Evolutionary conservation across 2,113 vertebrate genomes (phyloP).

Genomic region (Camarhynchus parvulus): DNA sequence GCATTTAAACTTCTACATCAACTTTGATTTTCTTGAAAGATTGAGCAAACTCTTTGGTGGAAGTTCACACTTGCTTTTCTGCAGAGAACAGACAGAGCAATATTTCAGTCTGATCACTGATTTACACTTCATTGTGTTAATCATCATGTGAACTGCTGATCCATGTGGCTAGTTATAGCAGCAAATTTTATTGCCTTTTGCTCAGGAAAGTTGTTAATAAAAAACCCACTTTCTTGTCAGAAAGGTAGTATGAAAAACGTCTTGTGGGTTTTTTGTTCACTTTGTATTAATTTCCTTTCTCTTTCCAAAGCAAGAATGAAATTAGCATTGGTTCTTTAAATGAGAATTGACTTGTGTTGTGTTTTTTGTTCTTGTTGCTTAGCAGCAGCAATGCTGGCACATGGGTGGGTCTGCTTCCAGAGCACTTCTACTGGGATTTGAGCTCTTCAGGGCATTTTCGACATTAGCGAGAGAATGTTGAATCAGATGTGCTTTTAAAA

Average conservation of each 20-base stretch:
- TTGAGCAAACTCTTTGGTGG: background rate
- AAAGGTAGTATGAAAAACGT: background rate
- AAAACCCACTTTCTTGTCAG: background rate
- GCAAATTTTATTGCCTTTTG: background rate
- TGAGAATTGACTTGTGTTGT: background rate
- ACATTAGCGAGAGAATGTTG: background rate
- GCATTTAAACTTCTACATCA: background rate
- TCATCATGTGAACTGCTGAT: background rate
- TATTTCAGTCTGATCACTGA: background rate
- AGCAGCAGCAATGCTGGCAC: background rate
- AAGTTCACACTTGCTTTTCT: background rate
- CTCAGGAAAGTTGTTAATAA: background rate
- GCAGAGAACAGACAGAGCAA: background rate
- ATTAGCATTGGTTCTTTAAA: background rate
- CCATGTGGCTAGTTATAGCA: background rate
- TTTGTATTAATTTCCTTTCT: background rate
- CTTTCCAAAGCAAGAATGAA: background rate
- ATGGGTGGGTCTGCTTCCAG: background rate
- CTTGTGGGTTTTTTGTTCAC: background rate
- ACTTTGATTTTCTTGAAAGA: background rate
- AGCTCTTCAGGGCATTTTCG: background rate
- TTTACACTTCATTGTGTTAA: background rate
- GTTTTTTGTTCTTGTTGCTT: conserved; percentile 21
- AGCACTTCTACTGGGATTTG: background rate
- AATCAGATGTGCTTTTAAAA: background rate